Evolutionary conservation across 2,113 vertebrate species (phyloP).

Genomic region (Leuciscus idus): DNA sequence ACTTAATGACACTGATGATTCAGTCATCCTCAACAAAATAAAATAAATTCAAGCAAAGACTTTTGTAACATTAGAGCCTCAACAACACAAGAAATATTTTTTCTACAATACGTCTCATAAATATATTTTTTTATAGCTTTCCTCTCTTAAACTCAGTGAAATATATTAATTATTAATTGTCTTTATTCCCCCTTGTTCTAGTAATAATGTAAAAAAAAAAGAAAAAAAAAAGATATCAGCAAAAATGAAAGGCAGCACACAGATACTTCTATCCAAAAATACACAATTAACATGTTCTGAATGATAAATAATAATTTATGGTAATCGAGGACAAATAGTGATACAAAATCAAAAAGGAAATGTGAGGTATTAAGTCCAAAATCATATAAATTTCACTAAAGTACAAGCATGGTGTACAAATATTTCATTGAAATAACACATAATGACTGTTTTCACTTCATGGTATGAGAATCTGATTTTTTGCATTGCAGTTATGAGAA

Average conservation of each 20-base stretch:
- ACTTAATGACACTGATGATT: slow-evolving; percentile 63
- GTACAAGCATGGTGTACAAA: not conserved
- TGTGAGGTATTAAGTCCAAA: not conserved
- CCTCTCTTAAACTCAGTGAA: slow-evolving; percentile 75
- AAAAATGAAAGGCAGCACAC: not conserved
- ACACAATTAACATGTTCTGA: not conserved
- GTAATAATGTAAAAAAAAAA: not conserved
- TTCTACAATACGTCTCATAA: slow-evolving; percentile 70
- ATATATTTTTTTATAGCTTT: slow-evolving; percentile 75
- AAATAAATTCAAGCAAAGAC: slow-evolving; percentile 22
- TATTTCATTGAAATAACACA: not conserved
- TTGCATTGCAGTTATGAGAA: not conserved
- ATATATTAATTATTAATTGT: slow-evolving; percentile 74
- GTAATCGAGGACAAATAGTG: not conserved
- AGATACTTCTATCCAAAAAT: not conserved
- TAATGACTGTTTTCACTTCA: not conserved
- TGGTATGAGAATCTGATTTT: not conserved
- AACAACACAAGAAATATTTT: slow-evolving; percentile 77
- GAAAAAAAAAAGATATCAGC: not conserved
- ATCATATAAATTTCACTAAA: not conserved
- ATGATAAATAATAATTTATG: not conserved
- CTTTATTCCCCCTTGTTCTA: slow-evolving; percentile 44
- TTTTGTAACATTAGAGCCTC: slow-evolving; percentile 68
- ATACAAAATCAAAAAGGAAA: not conserved
- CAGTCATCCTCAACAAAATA: slow-evolving; percentile 69